Evolutionary conservation across 2,797 vertebrate species (phyloP).

Genomic region (Sebastes flavidus): DNA sequence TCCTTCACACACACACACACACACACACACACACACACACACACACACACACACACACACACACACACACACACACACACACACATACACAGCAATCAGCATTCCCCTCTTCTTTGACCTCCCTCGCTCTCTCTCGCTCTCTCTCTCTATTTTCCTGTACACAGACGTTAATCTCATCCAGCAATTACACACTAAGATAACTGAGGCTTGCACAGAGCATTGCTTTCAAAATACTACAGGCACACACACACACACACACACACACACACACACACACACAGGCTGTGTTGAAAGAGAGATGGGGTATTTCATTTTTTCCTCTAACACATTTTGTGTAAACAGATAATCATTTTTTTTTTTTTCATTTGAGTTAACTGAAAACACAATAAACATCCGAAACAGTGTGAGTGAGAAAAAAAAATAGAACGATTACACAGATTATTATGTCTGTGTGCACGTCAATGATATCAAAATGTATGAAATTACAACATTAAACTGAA

Average conservation of each 20-base stretch:
- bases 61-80: not conserved
- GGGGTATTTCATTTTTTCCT: constrained; percentile 22
- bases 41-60: not conserved
- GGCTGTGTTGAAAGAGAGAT: not conserved
- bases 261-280: not conserved
- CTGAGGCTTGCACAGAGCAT: constrained; percentile 8
- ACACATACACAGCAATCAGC: constrained; percentile 21
- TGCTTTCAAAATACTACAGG: not conserved
- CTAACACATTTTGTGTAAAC: constrained; percentile 28
- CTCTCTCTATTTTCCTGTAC: constrained; percentile 17
- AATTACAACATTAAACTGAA: not conserved
- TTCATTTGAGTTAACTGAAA: constrained; percentile 9
- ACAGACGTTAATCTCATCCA: constrained; percentile 30
- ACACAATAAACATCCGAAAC: not conserved
- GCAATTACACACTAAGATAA: constrained; percentile 52
- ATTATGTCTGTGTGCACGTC: not conserved
- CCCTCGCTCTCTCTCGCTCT: not conserved
- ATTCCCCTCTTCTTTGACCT: constrained; percentile 28
- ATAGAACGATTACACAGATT: constrained; percentile 1
- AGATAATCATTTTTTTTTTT: constrained; percentile 8
- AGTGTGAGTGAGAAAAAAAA: not conserved
- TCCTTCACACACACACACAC: not conserved
- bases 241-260: not conserved
- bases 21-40: not conserved
- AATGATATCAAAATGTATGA: constrained; percentile 1